A percentile compares a stretch with the other conserved stretches of the same genome.
phyloP scores from a whole-genome alignment of 2,888 invertebrate species.

The Athalia rosae region DNA sequence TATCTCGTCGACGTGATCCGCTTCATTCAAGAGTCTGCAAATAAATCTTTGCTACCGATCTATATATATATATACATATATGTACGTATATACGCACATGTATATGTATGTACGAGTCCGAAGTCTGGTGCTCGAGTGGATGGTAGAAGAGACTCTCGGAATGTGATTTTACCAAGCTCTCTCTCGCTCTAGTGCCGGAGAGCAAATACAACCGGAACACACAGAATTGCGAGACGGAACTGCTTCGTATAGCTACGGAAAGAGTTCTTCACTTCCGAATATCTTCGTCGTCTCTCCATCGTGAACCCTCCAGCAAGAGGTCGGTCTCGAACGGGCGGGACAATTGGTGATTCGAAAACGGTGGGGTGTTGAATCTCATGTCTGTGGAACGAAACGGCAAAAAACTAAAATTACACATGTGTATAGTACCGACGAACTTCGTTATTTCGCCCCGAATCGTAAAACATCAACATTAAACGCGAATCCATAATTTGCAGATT shows the following conservation, averaged over 20 bases:
- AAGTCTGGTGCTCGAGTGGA: background rate
- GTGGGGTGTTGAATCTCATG: no score
- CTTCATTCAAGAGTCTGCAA: conserved; percentile 28
- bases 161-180: conserved; percentile 13
- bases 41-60: conserved; percentile 26
- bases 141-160: conserved; percentile 10
- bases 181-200: background rate
- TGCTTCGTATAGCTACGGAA: background rate
- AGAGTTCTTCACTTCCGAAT: conserved; percentile 1
- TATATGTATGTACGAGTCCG: background rate
- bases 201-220: conserved; percentile 30
- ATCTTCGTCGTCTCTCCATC: background rate
- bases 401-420: no score
- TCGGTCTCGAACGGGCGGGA: background rate
- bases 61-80: no score
- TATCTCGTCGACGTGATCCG: conserved; percentile 39
- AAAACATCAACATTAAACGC: no score
- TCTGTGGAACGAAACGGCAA: no score
- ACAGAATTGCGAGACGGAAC: conserved; percentile 5
- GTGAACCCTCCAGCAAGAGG: background rate
- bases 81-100: no score
- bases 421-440: no score
- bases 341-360: no score
- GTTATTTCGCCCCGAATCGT: no score
- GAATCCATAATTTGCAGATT: no score